phyloP scores from a whole-genome alignment of 2,888 invertebrate genomes.

The Drosophila neotestacea region DNA sequence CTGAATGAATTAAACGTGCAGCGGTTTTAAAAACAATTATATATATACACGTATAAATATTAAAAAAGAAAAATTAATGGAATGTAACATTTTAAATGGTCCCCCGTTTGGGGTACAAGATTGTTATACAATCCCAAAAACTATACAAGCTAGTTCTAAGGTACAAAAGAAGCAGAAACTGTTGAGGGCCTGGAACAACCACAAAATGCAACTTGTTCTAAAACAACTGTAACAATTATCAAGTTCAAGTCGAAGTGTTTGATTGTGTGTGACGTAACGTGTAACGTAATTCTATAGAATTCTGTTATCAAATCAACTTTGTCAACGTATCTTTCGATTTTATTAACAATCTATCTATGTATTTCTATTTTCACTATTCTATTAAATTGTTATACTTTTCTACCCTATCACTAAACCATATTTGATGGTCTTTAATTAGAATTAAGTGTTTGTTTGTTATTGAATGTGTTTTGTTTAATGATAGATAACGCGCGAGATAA shows the following conservation, averaged over 20 bases:
- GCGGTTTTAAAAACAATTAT: constrained; percentile 70
- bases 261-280: constrained; percentile 32
- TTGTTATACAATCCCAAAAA: constrained; percentile 33
- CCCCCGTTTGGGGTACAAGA: constrained; percentile 19
- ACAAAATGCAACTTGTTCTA: constrained; percentile 14
- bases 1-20: constrained; percentile 77
- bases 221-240: constrained; percentile 35
- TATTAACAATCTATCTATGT: constrained; percentile 50
- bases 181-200: constrained; percentile 39
- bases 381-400: constrained; percentile 55
- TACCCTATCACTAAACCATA: constrained; percentile 41
- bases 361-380: constrained; percentile 26
- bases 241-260: constrained; percentile 38
- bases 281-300: constrained; percentile 29
- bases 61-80: constrained; percentile 16
- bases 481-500: constrained; percentile 17
- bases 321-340: constrained; percentile 50
- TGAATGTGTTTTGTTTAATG: constrained; percentile 64
- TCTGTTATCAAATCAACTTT: constrained; percentile 52
- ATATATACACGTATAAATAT: constrained; percentile 45
- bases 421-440: constrained; percentile 54
- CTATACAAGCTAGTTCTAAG: constrained; percentile 60
- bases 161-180: constrained; percentile 12
- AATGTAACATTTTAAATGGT: constrained; percentile 54
- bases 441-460: constrained; percentile 78